Base-by-base conservation (phyloP, 2,888 invertebrate species). In the Crematogaster levior region DNA sequence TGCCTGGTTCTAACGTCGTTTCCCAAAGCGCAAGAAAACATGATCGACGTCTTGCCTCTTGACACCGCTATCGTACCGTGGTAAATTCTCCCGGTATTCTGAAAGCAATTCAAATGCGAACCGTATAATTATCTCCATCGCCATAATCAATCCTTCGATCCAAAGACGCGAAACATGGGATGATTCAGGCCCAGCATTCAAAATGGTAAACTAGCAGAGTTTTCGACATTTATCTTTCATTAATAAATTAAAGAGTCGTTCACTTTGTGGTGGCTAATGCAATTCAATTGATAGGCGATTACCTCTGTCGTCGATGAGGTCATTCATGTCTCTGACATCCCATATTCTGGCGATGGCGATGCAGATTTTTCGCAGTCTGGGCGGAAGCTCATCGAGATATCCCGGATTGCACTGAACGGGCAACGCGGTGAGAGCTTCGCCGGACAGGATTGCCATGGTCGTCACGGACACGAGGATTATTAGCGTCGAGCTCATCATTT, bases 31-130 rank as follows among this genome's bases (percentile, higher is more conserved):
- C 91, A 98, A 96, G 95, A 98, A 98, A 80, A 98, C 98, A 95
- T 98, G 98, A 92, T 98, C 98, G 68, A 98, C 97, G 95, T 98
- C 98, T 93, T 98, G 98, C 85, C 98, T 96, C 95, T 98, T 98
- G 92, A 96, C 96, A 86, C 97, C 97, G 87, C 96, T 96, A 95
- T 97, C 96, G 74, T 93, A 92, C 72, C 94, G 90, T n/a, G 93
- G 94, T 63, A 93, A 91, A 84, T 92, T 93, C 63, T 94, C 94
- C 63, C 90, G 92, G 40, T 93, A 86, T 58, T 93, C 93, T 93
- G 93, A 85, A 92, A 88, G 93, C 92, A 92, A 83, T 83, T 84
- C 40, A 46, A 72, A 82, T 30, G 24, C 65, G 63, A 65, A 3
- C 18, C 3, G 15, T 12, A 27, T 27, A 9, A n/a, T 34, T 24